phyloP scores from a whole-genome alignment of 1,140 invertebrate genomes.

The Liolophura sinensis region DNA sequence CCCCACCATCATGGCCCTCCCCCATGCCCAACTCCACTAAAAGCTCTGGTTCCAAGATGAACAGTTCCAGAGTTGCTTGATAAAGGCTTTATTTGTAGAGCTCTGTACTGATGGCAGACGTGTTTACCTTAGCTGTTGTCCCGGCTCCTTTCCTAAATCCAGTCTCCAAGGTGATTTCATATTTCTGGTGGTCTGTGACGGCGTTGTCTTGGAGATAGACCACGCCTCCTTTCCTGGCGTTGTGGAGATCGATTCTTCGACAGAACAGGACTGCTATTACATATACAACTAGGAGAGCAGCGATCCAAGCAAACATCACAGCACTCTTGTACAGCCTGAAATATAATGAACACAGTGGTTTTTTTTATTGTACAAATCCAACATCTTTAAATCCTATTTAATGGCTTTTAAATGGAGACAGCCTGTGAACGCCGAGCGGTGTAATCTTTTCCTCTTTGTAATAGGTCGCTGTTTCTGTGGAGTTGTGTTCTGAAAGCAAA shows the following conservation, averaged over 20 bases:
- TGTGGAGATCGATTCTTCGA: constrained; percentile 57
- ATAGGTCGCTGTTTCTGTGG: no score
- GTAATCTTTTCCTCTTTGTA: no score
- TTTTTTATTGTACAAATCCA: not conserved
- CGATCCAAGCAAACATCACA: constrained; percentile 50
- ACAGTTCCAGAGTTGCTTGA: no score
- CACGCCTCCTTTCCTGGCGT: constrained; percentile 47
- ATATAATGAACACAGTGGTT: constrained; percentile 4
- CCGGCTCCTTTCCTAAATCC: constrained; percentile 52
- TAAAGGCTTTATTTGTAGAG: not conserved
- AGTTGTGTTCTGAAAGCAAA: no score
- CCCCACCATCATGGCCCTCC: no score
- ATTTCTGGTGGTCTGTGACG: constrained; percentile 48
- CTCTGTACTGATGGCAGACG: not conserved
- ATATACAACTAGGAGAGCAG: constrained; percentile 58
- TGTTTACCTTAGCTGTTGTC: constrained; percentile 54
- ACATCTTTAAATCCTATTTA: not conserved
- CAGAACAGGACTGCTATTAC: constrained; percentile 57
- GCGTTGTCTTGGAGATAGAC: constrained; percentile 54
- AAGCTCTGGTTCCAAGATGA: no score
- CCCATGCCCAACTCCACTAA: no score
- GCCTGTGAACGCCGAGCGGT: no score
- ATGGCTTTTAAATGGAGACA: not conserved
- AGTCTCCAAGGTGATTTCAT: constrained; percentile 57
- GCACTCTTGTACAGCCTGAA: constrained; percentile 50